Conservation (phyloP, 2,797 vertebrate genomes). For the Sebastes hubbsi region DNA sequence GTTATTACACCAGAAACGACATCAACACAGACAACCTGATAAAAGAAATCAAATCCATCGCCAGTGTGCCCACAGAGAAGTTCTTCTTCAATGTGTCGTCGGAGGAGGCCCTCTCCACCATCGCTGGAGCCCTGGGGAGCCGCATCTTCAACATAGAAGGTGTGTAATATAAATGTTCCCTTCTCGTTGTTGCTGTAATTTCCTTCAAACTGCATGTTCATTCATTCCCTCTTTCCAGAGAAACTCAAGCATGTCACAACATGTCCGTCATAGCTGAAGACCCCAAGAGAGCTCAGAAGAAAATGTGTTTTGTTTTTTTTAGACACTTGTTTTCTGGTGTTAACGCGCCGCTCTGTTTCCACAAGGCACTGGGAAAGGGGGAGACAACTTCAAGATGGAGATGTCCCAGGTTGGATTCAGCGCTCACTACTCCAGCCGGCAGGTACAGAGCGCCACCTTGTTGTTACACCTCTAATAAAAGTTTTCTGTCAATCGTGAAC, state of each 20-base stretch:
- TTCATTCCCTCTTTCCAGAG: background rate
- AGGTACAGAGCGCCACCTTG: conserved; percentile 44
- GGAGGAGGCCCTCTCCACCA: conserved; percentile 89
- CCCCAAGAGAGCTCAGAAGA: background rate
- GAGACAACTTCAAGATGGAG: conserved; percentile 88
- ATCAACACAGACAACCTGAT: conserved; percentile 88
- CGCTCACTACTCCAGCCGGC: conserved; percentile 82
- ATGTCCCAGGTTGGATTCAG: conserved; percentile 97
- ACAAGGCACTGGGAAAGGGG: conserved; percentile 76
- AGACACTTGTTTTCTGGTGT: background rate
- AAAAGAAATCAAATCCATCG: conserved; percentile 92
- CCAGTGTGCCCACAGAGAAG: conserved; percentile 87
- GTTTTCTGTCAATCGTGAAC: background rate
- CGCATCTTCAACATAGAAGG: conserved; percentile 98
- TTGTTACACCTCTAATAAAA: background rate
- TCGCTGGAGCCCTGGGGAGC: conserved; percentile 90
- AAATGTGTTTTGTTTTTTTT: background rate
- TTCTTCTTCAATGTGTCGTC: conserved; percentile 93
- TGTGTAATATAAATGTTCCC: conserved; percentile 7
- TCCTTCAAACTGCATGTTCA: background rate
- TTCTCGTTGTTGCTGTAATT: background rate
- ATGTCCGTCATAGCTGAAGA: background rate
- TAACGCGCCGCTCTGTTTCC: background rate
- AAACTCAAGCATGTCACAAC: background rate
- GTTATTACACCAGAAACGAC: conserved; percentile 78